Evolutionary conservation across 2,797 vertebrate species (phyloP).

Genomic region (Euthynnus affinis): DNA sequence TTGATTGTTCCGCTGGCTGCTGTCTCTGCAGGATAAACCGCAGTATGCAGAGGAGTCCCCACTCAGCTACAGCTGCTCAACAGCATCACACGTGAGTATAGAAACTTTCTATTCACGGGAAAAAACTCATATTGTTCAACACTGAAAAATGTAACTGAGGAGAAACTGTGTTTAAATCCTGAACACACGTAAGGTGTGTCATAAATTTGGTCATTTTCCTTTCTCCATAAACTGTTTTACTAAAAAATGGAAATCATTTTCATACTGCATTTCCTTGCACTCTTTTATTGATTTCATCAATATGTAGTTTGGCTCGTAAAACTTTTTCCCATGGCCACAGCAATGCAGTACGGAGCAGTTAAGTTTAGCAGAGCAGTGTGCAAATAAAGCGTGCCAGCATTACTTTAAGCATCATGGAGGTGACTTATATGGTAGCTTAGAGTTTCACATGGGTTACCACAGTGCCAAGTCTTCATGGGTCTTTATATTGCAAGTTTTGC

Average conservation of each 20-base stretch:
- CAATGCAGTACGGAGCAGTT: not conserved
- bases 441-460: not conserved
- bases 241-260: too few species aligned
- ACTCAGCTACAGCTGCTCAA: conserved; percentile 24
- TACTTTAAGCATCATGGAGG: conserved; percentile 19
- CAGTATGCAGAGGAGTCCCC: conserved; percentile 56
- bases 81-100: conserved; percentile 62
- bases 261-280: not conserved
- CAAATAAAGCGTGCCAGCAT: conserved; percentile 12
- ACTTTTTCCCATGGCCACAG: not conserved
- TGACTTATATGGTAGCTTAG: conserved; percentile 2
- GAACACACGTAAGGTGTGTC: not conserved
- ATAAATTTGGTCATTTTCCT: not conserved
- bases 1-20: not conserved
- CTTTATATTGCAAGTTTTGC: not conserved
- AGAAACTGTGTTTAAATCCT: not conserved
- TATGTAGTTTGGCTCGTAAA: not conserved
- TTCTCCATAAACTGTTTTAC: too few species aligned
- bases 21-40: conserved; percentile 20
- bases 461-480: not conserved
- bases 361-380: conserved; percentile 7
- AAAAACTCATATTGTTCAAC: not conserved
- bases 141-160: not conserved
- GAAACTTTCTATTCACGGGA: not conserved
- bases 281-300: not conserved